phyloP scores from a whole-genome alignment of 64 coral and sea anemone genomes.

The Stichodactyla mertensii region DNA sequence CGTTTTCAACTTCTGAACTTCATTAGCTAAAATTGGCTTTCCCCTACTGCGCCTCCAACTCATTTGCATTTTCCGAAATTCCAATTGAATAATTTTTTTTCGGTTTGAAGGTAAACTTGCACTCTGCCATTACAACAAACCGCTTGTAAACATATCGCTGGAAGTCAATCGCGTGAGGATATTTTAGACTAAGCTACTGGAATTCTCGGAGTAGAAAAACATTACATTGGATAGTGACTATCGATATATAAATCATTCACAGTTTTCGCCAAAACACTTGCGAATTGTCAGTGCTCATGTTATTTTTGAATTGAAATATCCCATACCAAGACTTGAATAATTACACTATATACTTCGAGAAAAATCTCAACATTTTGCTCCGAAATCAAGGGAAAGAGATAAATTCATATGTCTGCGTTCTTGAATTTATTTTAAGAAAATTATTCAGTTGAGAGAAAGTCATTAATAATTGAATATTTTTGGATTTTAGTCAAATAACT shows the following conservation, averaged over 20 bases:
- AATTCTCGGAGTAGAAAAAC: background rate
- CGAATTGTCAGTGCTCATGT: background rate
- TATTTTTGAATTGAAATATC: background rate
- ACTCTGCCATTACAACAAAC: background rate
- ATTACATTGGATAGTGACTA: background rate
- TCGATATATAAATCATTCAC: background rate
- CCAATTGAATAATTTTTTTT: background rate
- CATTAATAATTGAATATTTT: conserved; percentile 24
- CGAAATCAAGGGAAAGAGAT: background rate
- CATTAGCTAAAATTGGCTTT: background rate
- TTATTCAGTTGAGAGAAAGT: background rate
- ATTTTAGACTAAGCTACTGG: background rate
- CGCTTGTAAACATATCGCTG: background rate
- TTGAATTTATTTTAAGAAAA: background rate
- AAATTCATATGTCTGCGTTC: background rate
- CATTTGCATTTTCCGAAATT: background rate
- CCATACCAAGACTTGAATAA: background rate
- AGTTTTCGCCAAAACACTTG: background rate
- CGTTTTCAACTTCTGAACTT: background rate
- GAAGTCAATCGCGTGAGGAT: background rate
- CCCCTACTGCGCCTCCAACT: background rate
- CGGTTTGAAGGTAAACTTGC: background rate
- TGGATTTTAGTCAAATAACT: conserved; percentile 20
- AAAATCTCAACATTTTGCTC: background rate
- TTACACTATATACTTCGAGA: background rate